A percentile compares a stretch with the other conserved stretches of the same genome.
Evolutionary conservation across 2,113 vertebrate genomes (phyloP).

Genomic region (Chloropsis cyanopogon): DNA sequence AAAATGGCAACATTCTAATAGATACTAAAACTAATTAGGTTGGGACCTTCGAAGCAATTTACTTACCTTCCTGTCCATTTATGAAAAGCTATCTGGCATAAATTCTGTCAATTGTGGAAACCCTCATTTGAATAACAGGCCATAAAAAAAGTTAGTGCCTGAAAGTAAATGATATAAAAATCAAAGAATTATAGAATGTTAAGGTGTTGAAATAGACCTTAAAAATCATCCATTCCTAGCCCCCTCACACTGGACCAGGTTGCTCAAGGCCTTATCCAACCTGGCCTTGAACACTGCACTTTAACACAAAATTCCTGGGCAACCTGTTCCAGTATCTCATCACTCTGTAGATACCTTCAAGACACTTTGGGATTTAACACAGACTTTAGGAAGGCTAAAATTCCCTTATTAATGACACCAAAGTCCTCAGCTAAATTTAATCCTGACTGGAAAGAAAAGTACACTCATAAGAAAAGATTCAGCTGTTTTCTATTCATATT

Average conservation of each 20-base stretch:
- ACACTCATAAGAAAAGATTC: background rate
- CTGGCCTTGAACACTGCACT: background rate
- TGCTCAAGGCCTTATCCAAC: background rate
- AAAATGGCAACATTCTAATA: background rate
- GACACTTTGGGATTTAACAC: background rate
- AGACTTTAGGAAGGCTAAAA: background rate
- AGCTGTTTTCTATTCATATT: background rate
- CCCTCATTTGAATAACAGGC: background rate
- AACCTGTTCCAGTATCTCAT: too few species aligned
- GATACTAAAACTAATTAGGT: slow-evolving; percentile 4
- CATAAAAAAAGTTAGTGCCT: background rate
- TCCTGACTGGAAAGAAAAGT: background rate
- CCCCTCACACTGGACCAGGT: accelerated
- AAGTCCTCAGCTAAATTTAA: background rate
- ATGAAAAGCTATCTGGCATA: background rate
- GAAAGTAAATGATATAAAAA: background rate
- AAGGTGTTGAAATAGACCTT: background rate
- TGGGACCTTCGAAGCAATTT: background rate
- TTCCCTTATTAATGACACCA: background rate
- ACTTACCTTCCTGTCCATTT: background rate
- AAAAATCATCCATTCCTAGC: background rate
- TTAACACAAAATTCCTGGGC: background rate
- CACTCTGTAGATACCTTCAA: background rate
- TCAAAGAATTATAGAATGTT: background rate
- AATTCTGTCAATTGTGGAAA: background rate